Base-by-base conservation (phyloP, 2,888 invertebrate species). In the Lepeophtheirus nordmannii region DNA sequence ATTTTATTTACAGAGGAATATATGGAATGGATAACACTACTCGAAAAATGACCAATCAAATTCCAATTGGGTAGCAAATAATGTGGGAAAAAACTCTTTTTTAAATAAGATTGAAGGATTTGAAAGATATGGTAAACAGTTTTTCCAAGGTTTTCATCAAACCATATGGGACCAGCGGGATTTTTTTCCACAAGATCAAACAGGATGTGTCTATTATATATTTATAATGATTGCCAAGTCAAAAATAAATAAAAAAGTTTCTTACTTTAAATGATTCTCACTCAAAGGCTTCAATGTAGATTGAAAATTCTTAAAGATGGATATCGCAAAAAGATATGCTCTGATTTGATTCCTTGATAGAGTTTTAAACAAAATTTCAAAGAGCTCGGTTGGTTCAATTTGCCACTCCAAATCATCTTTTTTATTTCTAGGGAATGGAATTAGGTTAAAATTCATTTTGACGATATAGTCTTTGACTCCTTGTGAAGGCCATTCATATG, bases 111-210 rank as follows among this genome's bases (percentile, higher is more conserved):
- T 46, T 46, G 14, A 14, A 46, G 53, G 8, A 17, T 46, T 17
- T 46, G n/a, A 46, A n/a, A 46, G 2, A 46, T 46, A 8, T 46
- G 53, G 8, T n/a, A 46, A 46, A 46, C 53, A 17, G 53, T 46
- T 46, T 46, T 46, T 46, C 53, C 53, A 46, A 46, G 53, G 53
- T 46, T 46, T 17, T 46, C 53, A 46, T 46, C 53, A 17, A 46
- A 46, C 53, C 53, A 46, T n/a, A 46, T 5, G 2, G 53, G 53
- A 17, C 53, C 53, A n/a, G 53, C 53, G 5, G 53, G 53, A 46
- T 46, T 46, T 46, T 46, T 46, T 46, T 46, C 53, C n/a, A 46
- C 53, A 17, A 46, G 53, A 46, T 46, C n/a, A 46, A 46, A 46
- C 17, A 46, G 5, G 17, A 46, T 46, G 17, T 46, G 53, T 8